Conservation (phyloP, 2,113 vertebrate genomes). For the Nothobranchius kuhntae region DNA sequence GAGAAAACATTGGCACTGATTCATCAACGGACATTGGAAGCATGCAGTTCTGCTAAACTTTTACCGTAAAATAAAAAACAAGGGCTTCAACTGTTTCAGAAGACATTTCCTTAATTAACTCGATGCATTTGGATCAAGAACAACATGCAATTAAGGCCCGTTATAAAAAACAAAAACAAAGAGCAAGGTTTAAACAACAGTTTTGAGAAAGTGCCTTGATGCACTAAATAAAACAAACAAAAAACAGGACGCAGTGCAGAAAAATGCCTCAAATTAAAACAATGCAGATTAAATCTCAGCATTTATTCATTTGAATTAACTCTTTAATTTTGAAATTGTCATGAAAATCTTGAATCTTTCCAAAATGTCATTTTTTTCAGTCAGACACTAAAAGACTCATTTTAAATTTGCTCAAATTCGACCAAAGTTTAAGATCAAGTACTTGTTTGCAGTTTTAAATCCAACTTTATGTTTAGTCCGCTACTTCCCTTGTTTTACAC, state of each 20-base stretch:
- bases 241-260: too few species aligned
- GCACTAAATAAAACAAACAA: too few species aligned
- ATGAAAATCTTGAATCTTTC: too few species aligned
- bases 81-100: constrained; percentile 26
- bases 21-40: constrained; percentile 28
- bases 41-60: constrained; percentile 34
- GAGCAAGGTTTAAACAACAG: constrained; percentile 59
- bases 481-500: background rate
- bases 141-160: constrained; percentile 16
- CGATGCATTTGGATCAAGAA: background rate
- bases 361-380: background rate
- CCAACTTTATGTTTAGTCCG: too few species aligned
- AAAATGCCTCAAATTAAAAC: too few species aligned
- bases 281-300: too few species aligned
- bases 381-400: background rate
- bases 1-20: constrained; percentile 24
- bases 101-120: constrained; percentile 21
- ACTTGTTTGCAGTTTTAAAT: too few species aligned
- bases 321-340: too few species aligned
- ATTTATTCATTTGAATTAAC: too few species aligned
- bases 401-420: background rate
- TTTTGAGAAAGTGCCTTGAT: constrained; percentile 38
- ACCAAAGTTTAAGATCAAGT: background rate
- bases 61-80: constrained; percentile 20
- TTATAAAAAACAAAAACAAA: constrained; percentile 26